phyloP scores from a whole-genome alignment of 1,140 invertebrate species.

The Camponotus pennsylvanicus region DNA sequence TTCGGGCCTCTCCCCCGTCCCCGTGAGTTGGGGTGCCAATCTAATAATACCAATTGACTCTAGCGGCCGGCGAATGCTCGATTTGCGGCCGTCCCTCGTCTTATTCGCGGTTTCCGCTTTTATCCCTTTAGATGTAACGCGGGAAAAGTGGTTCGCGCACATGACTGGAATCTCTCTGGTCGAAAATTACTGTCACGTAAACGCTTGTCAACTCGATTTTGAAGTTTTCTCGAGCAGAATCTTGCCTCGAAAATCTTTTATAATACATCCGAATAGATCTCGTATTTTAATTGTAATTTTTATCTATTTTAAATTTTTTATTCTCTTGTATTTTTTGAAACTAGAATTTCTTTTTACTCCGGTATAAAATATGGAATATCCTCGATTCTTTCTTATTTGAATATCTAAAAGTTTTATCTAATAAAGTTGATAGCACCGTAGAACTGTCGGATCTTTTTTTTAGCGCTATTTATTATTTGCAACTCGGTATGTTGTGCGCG shows the following conservation, averaged over 20 bases:
- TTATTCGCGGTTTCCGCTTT: conserved; percentile 72
- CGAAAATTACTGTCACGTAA: conserved; percentile 25
- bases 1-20: conserved; percentile 20
- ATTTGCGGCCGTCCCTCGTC: conserved; percentile 81
- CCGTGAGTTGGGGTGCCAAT: conserved; percentile 81
- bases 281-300: background rate
- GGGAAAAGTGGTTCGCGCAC: conserved; percentile 58
- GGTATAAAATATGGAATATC: background rate
- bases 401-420: conserved; percentile 4
- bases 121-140: conserved; percentile 68
- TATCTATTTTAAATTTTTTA: background rate
- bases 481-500: conserved; percentile 8
- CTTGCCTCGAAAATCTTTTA: too few relatives aligned
- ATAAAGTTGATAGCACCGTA: conserved; percentile 1
- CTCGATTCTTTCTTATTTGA: background rate
- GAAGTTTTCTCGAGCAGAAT: background rate
- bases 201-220: conserved; percentile 16
- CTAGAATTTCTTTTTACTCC: background rate
- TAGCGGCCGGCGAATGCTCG: conserved; percentile 81
- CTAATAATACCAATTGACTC: conserved; percentile 86
- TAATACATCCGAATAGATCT: background rate
- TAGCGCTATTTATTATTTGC: conserved; percentile 49
- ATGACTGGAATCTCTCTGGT: conserved; percentile 21
- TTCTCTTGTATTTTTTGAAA: background rate
- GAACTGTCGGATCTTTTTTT: conserved; percentile 6